These are phyloP conservation scores for Dione vanillae DNA, from an alignment of 2,888 invertebrate species.

Conservation along the genomic window DNA sequence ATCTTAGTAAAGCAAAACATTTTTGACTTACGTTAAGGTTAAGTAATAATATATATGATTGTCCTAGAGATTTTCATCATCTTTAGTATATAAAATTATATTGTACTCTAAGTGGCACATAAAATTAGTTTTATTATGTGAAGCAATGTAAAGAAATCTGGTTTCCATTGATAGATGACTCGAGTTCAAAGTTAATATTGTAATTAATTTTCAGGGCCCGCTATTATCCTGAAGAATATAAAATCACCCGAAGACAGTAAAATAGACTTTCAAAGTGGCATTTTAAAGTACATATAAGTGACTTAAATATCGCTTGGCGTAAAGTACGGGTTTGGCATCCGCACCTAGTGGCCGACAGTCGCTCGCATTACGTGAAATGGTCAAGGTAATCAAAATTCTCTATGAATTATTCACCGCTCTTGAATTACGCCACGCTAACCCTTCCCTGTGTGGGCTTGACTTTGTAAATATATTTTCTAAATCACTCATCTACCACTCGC, in stretches of 20 bases:
- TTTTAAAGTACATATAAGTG: conserved; percentile 64
- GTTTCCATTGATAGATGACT: conserved; percentile 19
- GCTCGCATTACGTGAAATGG: conserved; percentile 80
- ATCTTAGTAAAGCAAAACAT: too few relatives aligned
- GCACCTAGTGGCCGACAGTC: conserved; percentile 66
- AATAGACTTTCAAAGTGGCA: conserved; percentile 65
- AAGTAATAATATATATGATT: too few relatives aligned
- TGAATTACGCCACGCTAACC: conserved; percentile 77
- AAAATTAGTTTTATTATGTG: too few relatives aligned
- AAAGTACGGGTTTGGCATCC: conserved; percentile 61
- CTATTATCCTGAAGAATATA: conserved; percentile 70
- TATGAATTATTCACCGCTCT: conserved; percentile 77
- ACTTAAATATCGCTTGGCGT: conserved; percentile 62
- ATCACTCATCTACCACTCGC: conserved; percentile 68
- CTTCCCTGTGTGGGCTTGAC: conserved; percentile 74
- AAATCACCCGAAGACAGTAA: conserved; percentile 68
- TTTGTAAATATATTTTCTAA: conserved; percentile 77
- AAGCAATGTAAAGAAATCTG: neutral
- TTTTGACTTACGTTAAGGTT: too few relatives aligned
- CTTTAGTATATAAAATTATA: too few relatives aligned
- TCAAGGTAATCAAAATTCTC: conserved; percentile 79
- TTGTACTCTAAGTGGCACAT: too few relatives aligned
- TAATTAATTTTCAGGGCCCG: conserved; percentile 77
- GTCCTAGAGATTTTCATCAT: too few relatives aligned
- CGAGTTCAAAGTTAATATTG: conserved; percentile 42